Evolutionary conservation across 2,888 invertebrate genomes (phyloP).

Genomic region (Creontiades dilutus): DNA sequence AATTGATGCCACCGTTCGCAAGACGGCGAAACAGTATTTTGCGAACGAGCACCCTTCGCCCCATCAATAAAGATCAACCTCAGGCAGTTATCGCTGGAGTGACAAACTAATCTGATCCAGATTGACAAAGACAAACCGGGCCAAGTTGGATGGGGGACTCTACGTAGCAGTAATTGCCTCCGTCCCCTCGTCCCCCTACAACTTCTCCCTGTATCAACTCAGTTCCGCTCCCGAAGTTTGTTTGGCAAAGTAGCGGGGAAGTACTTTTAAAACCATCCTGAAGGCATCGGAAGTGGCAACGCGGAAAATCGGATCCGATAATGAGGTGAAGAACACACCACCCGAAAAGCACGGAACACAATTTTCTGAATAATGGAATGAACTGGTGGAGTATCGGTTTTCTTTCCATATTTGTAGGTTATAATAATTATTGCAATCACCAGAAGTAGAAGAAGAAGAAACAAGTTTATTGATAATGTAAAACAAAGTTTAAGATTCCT

Average conservation of each 20-base stretch:
- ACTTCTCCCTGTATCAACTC: conserved; percentile 15
- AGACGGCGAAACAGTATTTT: neutral
- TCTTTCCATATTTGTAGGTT: no score
- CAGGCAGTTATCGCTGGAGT: conserved; percentile 13
- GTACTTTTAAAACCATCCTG: neutral
- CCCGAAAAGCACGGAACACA: neutral
- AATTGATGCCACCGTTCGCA: neutral
- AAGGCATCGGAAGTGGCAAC: neutral
- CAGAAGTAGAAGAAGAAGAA: no score
- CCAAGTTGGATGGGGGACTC: conserved; percentile 10
- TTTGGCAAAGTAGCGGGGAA: neutral
- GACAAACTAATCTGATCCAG: conserved; percentile 37
- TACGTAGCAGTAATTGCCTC: conserved; percentile 18
- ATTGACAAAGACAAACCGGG: conserved; percentile 36
- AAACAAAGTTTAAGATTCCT: no score
- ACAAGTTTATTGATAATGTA: no score
- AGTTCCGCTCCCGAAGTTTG: conserved; percentile 1
- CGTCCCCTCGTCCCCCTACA: neutral
- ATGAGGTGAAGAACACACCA: neutral
- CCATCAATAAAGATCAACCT: conserved; percentile 28
- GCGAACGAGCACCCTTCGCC: neutral
- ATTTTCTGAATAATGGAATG: neutral
- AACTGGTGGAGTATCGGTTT: neutral
- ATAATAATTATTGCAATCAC: no score
- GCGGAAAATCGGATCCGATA: neutral